Percentiles rank a stretch among this genome's conserved stretches.
Conservation (phyloP, 2,888 invertebrate genomes). For the Macrosiphum euphorbiae region DNA sequence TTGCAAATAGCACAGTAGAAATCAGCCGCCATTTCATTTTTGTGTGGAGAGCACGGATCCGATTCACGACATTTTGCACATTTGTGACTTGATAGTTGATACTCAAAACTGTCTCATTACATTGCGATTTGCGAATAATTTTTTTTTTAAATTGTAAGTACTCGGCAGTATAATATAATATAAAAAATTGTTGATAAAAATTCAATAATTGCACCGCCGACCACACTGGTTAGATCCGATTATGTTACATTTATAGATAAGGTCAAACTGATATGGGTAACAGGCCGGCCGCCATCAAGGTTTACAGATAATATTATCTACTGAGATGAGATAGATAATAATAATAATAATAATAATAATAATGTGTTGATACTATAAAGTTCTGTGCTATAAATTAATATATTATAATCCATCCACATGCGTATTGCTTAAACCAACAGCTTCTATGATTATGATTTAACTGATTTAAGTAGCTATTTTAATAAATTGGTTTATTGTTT, state of each 20-base stretch:
- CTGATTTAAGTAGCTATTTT: too few species aligned
- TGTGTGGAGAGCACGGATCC: not conserved
- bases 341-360: too few species aligned
- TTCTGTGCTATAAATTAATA: too few species aligned
- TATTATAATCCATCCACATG: too few species aligned
- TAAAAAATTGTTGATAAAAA: conserved; percentile 45
- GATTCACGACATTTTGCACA: conserved; percentile 58
- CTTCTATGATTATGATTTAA: too few species aligned
- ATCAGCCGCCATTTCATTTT: conserved; percentile 63
- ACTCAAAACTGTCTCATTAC: conserved; percentile 17
- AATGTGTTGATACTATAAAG: too few species aligned
- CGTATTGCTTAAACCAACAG: too few species aligned
- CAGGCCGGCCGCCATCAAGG: not conserved
- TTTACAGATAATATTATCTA: too few species aligned
- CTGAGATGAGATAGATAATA: too few species aligned
- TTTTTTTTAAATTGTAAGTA: conserved; percentile 1
- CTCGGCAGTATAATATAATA: conserved; percentile 2
- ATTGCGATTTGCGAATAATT: not conserved
- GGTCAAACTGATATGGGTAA: conserved; percentile 47
- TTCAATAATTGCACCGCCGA: not conserved
- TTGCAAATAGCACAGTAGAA: conserved; percentile 57
- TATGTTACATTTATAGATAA: conserved; percentile 33
- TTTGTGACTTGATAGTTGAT: not conserved
- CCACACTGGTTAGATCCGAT: conserved; percentile 37
- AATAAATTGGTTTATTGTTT: not conserved